A percentile compares a stretch with the other conserved stretches of the same genome.
These are phyloP conservation scores for Andrena haemorrhoa DNA, from an alignment of 2,888 invertebrate species.

Conservation along the genomic window DNA sequence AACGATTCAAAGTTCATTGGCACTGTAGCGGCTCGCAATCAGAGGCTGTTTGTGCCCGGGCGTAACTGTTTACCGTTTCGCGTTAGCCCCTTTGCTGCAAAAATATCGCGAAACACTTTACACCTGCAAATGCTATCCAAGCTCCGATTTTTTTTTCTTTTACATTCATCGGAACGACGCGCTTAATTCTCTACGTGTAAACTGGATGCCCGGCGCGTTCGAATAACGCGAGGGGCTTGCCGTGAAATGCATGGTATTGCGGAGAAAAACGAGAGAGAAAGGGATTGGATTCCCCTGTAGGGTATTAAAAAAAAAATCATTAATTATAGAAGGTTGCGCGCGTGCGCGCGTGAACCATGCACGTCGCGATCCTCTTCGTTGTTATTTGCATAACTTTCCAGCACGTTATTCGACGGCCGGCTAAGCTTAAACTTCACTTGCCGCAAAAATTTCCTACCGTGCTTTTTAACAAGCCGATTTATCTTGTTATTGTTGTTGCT, in stretches of 20 bases:
- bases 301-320: slow-evolving; percentile 55
- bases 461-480: slow-evolving; percentile 57
- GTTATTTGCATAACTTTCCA: slow-evolving; percentile 41
- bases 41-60: slow-evolving; percentile 37
- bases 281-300: slow-evolving; percentile 7
- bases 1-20: slow-evolving; percentile 67
- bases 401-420: slow-evolving; percentile 35
- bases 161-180: neutral
- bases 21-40: slow-evolving; percentile 36
- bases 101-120: neutral
- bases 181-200: neutral
- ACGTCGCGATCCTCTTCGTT: slow-evolving; percentile 28
- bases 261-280: neutral
- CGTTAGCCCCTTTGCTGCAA: neutral
- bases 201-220: neutral
- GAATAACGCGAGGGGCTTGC: neutral
- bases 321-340: slow-evolving; percentile 46
- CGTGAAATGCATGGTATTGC: neutral
- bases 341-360: neutral
- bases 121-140: too few relatives aligned
- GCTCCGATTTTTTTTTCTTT: too few relatives aligned
- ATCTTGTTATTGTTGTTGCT: slow-evolving; percentile 50
- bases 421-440: slow-evolving; percentile 54
- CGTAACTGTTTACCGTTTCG: slow-evolving; percentile 36
- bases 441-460: slow-evolving; percentile 35